These are phyloP conservation scores for Papilio xuthus DNA, from an alignment of 1,140 invertebrate species.

Conservation along the genomic window DNA sequence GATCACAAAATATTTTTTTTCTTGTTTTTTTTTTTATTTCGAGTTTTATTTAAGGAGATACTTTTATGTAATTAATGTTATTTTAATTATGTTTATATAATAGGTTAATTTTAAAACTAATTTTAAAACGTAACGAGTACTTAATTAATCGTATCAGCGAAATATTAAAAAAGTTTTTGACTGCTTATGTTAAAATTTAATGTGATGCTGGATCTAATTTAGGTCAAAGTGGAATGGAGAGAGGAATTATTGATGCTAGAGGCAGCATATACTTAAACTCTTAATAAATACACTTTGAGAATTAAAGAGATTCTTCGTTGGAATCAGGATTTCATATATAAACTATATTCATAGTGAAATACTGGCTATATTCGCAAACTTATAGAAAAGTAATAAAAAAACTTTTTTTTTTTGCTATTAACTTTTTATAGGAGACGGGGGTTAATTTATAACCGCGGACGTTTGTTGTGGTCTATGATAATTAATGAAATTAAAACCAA, in stretches of 20 bases:
- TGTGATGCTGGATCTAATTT: background rate
- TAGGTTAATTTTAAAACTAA: background rate
- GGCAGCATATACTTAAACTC: background rate
- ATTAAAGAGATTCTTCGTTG: background rate
- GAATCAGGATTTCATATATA: too few species aligned
- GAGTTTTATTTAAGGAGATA: background rate
- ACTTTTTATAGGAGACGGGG: too few species aligned
- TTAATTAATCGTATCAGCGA: background rate
- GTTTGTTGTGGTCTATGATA: too few species aligned
- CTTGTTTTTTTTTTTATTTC: too few species aligned
- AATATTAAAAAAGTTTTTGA: constrained; percentile 11
- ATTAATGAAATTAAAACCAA: background rate
- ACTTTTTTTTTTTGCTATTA: too few species aligned
- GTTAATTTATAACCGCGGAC: too few species aligned
- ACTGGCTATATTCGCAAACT: background rate
- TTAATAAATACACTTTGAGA: background rate
- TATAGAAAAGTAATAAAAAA: too few species aligned
- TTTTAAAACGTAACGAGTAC: background rate
- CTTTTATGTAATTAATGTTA: background rate
- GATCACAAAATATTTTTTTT: too few species aligned
- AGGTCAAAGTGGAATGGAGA: constrained; percentile 1
- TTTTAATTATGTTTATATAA: too few species aligned
- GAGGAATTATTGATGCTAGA: background rate
- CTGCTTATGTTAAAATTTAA: constrained; percentile 3
- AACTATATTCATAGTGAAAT: background rate